These are phyloP conservation scores for Podiceps cristatus DNA, from an alignment of 2,113 vertebrate species.

Conservation along the genomic window DNA sequence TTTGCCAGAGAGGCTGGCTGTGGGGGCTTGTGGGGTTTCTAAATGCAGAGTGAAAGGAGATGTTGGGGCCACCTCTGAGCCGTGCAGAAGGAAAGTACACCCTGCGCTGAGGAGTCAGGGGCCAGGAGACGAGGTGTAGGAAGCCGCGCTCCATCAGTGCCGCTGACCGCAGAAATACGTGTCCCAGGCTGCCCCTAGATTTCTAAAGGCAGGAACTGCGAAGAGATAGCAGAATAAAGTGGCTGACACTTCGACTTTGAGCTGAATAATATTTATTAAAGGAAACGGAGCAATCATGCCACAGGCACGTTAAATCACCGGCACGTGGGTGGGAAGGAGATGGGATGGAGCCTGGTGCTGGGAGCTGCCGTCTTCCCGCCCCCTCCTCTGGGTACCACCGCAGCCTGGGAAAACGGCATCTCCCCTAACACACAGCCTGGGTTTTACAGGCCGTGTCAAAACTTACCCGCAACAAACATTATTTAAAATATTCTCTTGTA, in stretches of 20 bases:
- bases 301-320: rapidly evolving
- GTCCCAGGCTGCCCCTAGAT: background rate
- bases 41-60: background rate
- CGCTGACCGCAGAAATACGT: rapidly evolving
- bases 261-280: background rate
- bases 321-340: background rate
- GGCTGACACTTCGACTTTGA: background rate
- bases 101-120: background rate
- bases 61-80: background rate
- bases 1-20: background rate
- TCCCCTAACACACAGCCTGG: background rate
- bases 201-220: background rate
- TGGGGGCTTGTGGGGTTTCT: background rate
- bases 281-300: rapidly evolving
- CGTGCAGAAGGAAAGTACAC: background rate
- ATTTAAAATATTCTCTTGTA: background rate
- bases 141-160: background rate
- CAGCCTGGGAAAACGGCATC: background rate
- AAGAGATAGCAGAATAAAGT: background rate
- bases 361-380: background rate
- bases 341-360: background rate
- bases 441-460: background rate
- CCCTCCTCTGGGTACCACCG: background rate
- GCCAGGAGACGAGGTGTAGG: background rate
- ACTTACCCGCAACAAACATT: background rate